Evolutionary conservation across 2,888 invertebrate species (phyloP).

Genomic region (Parnassius apollo): DNA sequence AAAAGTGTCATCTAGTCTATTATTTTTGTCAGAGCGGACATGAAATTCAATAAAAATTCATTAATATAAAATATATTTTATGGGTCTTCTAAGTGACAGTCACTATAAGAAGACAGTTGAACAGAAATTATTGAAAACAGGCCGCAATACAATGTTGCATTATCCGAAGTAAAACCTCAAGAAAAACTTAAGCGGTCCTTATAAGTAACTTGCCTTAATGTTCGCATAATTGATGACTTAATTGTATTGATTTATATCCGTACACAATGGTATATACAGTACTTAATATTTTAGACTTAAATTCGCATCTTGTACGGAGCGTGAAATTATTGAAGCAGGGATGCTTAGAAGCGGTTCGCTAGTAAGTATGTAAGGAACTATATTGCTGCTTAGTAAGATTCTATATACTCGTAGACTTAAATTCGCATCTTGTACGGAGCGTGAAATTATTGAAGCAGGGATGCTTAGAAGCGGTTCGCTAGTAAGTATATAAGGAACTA

Average conservation of each 20-base stretch:
- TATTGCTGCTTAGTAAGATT: no score
- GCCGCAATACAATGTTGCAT: slow-evolving; percentile 2
- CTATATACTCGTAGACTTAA: no score
- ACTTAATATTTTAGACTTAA: slow-evolving; percentile 22
- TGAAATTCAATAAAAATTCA: no score
- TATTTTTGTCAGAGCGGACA: no score
- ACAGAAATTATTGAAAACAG: no score
- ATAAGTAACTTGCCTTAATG: slow-evolving; percentile 20
- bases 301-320: slow-evolving; percentile 22
- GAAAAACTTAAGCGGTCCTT: slow-evolving; percentile 15
- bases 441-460: slow-evolving; percentile 14
- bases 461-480: slow-evolving; percentile 1
- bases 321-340: slow-evolving; percentile 14
- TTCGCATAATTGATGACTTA: slow-evolving; percentile 23
- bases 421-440: slow-evolving; percentile 22
- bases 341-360: slow-evolving; percentile 1
- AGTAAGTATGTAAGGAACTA: no score
- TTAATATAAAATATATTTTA: no score
- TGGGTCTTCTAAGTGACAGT: no score
- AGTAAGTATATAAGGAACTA: no score
- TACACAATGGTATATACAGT: slow-evolving; percentile 13
- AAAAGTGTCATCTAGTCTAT: no score
- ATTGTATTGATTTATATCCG: slow-evolving; percentile 27
- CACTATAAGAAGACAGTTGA: no score
- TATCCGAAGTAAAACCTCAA: slow-evolving; percentile 1